Percentiles rank a stretch among this genome's conserved stretches.
phyloP scores from a whole-genome alignment of 2,797 vertebrate species.

The Jordanella pulchra region DNA sequence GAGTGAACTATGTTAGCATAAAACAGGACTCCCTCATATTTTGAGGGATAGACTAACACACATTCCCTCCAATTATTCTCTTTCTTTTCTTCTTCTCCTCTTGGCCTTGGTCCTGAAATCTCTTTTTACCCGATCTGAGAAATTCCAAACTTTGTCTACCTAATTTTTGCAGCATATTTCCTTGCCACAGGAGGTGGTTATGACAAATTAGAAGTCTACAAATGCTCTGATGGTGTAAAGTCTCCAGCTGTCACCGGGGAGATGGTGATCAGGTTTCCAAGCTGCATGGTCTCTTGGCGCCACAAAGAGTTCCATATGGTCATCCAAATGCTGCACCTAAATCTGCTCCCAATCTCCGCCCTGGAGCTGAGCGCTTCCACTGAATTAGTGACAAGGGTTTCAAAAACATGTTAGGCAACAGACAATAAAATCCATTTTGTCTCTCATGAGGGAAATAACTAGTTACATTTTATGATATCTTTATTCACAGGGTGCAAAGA shows the following conservation, averaged over 20 bases:
- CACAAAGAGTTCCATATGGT: constrained; percentile 99
- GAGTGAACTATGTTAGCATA: constrained; percentile 38
- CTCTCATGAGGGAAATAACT: constrained; percentile 31
- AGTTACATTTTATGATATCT: not conserved
- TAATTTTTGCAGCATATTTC: constrained; percentile 97
- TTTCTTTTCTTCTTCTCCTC: constrained; percentile 9
- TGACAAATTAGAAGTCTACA: constrained; percentile 99
- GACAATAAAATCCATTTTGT: constrained; percentile 75
- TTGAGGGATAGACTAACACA: constrained; percentile 2
- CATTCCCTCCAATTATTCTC: constrained; percentile 11
- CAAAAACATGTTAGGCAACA: constrained; percentile 54
- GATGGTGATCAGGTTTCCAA: constrained; percentile 99
- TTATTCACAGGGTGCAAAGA: constrained; percentile 1
- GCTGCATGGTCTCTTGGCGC: constrained; percentile 96
- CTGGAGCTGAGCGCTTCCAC: constrained; percentile 71
- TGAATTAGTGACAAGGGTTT: constrained; percentile 74
- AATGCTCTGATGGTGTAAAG: constrained; percentile 99
- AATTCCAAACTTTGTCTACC: constrained; percentile 82
- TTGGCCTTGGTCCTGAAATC: constrained; percentile 24
- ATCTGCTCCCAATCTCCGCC: constrained; percentile 83
- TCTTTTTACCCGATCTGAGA: constrained; percentile 42
- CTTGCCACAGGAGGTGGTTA: constrained; percentile 99
- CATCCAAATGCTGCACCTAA: constrained; percentile 98
- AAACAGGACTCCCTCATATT: constrained; percentile 14
- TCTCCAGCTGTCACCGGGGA: constrained; percentile 99